Conservation (phyloP, 2,113 vertebrate genomes). For the Ciconia maguari region DNA sequence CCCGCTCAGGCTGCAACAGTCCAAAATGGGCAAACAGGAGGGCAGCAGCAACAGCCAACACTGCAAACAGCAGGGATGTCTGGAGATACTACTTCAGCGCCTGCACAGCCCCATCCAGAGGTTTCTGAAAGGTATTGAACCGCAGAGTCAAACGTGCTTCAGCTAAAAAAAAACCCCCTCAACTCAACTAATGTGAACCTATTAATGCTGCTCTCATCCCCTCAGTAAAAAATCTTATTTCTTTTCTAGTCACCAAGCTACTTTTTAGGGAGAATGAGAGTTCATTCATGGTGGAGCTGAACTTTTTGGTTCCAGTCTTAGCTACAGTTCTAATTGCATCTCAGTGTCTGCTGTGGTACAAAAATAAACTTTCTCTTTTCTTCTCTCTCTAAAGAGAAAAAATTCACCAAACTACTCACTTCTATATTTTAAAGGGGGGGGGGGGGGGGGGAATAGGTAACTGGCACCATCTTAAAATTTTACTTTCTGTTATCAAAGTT, state of each 20-base stretch:
- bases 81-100: slow-evolving; percentile 78
- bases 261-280: not conserved
- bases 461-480: not conserved
- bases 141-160: not conserved
- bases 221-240: not conserved
- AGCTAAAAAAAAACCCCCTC: not conserved
- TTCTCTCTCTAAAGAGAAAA: not conserved
- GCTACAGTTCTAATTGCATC: not conserved
- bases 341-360: not conserved
- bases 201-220: rapidly evolving
- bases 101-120: slow-evolving; percentile 83
- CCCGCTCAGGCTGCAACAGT: slow-evolving; percentile 75
- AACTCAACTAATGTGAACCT: not conserved
- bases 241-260: not conserved
- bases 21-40: slow-evolving; percentile 83
- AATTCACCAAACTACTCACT: not conserved
- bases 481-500: not conserved
- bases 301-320: not conserved
- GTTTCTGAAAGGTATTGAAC: slow-evolving; percentile 89
- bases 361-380: not conserved
- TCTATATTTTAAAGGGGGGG: not conserved
- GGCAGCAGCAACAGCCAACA: slow-evolving; percentile 75
- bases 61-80: slow-evolving; percentile 77
- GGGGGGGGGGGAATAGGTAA: not conserved
- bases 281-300: not conserved